Percentiles rank a stretch among this genome's conserved stretches.
Evolutionary conservation across 2,797 vertebrate genomes (phyloP).

Genomic region (Australoheros facetus): DNA sequence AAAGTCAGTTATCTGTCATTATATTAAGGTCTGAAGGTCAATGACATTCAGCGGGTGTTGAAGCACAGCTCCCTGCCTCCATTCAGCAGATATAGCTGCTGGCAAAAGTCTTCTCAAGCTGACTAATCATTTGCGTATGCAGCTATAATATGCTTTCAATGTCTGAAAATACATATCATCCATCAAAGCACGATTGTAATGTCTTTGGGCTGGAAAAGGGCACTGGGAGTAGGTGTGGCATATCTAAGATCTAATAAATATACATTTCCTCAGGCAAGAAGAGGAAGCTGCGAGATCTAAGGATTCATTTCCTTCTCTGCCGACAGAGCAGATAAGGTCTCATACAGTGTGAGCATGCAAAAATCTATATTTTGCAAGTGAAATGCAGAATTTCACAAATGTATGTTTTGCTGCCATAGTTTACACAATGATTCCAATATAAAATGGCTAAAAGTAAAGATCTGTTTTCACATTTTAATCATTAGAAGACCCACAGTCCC

Average conservation of each 20-base stretch:
- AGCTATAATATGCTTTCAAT: conserved; percentile 73
- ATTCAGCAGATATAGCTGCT: conserved; percentile 53
- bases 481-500: neutral
- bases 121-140: conserved; percentile 78
- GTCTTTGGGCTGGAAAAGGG: conserved; percentile 75
- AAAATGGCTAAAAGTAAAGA: neutral
- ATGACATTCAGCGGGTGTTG: conserved; percentile 57
- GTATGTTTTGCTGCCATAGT: neutral
- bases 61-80: conserved; percentile 6
- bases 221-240: conserved; percentile 70
- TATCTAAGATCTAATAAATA: conserved; percentile 80
- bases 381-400: conserved; percentile 39
- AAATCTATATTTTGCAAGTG: conserved; percentile 43
- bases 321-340: conserved; percentile 68
- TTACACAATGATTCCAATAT: neutral
- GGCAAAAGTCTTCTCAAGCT: conserved; percentile 61
- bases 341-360: conserved; percentile 59
- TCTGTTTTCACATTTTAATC: neutral
- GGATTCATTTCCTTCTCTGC: conserved; percentile 69
- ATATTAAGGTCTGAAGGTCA: conserved; percentile 45
- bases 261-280: conserved; percentile 73
- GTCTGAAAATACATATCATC: conserved; percentile 77
- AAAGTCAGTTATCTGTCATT: conserved; percentile 65
- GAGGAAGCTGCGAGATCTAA: conserved; percentile 65
- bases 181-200: conserved; percentile 71